Evolutionary conservation across 2,888 invertebrate species (phyloP).

Genomic region (Cactoblastis cactorum): DNA sequence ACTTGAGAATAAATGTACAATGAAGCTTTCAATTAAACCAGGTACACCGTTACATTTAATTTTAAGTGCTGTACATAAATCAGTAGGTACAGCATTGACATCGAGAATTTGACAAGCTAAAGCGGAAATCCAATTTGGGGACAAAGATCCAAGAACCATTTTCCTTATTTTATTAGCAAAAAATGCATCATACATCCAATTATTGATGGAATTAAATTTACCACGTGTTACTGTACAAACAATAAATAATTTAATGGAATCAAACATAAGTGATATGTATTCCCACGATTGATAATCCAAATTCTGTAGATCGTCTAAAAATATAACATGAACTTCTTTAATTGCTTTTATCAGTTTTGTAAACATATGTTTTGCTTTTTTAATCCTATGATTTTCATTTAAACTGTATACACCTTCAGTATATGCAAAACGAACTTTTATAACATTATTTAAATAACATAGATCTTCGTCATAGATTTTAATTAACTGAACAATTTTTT

Average conservation of each 20-base stretch:
- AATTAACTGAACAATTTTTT: conserved; percentile 54
- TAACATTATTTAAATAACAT: conserved; percentile 75
- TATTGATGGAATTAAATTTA: conserved; percentile 54
- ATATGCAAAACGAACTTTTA: conserved; percentile 75
- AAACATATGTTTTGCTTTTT: conserved; percentile 60
- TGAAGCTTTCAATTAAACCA: conserved; percentile 73
- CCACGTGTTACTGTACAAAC: conserved; percentile 56
- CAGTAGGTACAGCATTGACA: conserved; percentile 75
- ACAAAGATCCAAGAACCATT: conserved; percentile 60
- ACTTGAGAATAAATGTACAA: conserved; percentile 71
- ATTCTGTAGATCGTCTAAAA: conserved; percentile 73
- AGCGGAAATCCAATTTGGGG: conserved; percentile 55
- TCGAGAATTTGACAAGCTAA: conserved; percentile 81
- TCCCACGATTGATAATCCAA: conserved; percentile 69
- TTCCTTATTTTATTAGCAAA: conserved; percentile 58
- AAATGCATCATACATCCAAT: conserved; percentile 65
- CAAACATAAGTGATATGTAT: conserved; percentile 54
- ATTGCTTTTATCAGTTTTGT: conserved; percentile 51
- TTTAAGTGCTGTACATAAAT: conserved; percentile 67
- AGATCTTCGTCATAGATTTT: conserved; percentile 57
- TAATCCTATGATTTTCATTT: conserved; percentile 51
- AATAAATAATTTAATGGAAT: conserved; percentile 49
- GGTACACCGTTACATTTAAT: conserved; percentile 72
- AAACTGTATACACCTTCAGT: conserved; percentile 55
- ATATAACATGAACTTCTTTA: conserved; percentile 47